Base-by-base conservation (phyloP, 1,140 invertebrate genomes). In the Lordiphosa clarofinis region DNA sequence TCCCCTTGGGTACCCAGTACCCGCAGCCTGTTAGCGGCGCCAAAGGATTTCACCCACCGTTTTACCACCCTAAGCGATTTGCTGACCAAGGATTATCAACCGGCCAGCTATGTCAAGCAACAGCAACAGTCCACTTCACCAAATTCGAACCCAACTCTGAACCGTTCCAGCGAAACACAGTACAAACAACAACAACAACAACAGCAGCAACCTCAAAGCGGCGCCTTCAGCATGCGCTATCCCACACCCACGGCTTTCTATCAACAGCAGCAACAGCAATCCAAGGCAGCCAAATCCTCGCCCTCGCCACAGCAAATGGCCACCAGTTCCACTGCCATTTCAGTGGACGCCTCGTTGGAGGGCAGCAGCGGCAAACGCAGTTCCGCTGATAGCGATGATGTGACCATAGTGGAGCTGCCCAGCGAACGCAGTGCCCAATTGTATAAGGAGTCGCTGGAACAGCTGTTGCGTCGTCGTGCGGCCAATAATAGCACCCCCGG, bases 1-100 rank as follows among this genome's bases (percentile, higher is more conserved):
- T 24, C 21, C 21, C 5, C 4, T 24, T 24, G 21, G 0, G 0
- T 31, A 31, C 28, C 28, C 5, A 89, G 88, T 48, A 84, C 81
- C 11, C 87, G 86, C 4, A 81, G 76, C 3, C 56, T 89, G 35
- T 24, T 89, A 46, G 47, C 66, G 8, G 71, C 79, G 8, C 86
- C 87, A 0, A 89, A 89, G 76, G 88, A 89, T 48, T 87, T 86
- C 24, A 54, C 82, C 46, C 87, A 87, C 59, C 87, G 84, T 53
- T 87, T 73, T 49, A 87, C 71, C 58, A 79, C 87, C 4, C 49
- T 89, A 11, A 86, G 73, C 63, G 87, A 89, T 46, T 64, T 89
- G 67, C 73, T 89, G 28, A 86, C 57, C 64, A 78, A 86, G 64
- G 78, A 88, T 61, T 87, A 72, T 50, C 81, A 73, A 58, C 24